Base-by-base conservation (phyloP, 2,113 vertebrate species). In the Pedionomus torquatus region DNA sequence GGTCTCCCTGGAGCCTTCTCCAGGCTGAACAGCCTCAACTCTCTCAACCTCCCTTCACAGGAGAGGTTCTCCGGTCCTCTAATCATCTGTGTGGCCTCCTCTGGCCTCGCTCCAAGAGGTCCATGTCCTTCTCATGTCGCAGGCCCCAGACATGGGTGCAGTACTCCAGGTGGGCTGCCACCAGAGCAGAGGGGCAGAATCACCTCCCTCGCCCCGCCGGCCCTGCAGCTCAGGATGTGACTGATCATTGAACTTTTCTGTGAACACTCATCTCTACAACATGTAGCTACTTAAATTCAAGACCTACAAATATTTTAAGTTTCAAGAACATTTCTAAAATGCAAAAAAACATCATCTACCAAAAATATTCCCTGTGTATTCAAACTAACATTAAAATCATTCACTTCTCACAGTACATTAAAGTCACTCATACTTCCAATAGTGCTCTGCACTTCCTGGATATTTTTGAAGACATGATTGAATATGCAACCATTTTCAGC, bases 321-420 rank as follows among this genome's bases (percentile, higher is more conserved):
- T 90, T 81, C 74, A 92, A 89, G 51, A 95, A 83, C 55, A 77
- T 25, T 63, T 83, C 64, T 91, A 85, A 49, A 83, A 95, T 91
- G 52, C 61, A 14, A 74, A 94, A 94, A 74, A 86, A 64, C 57
- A n/a, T 39, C 43, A 33, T 60, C 44, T 84, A 83, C 33, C 66
- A 55, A 89, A 93, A 89, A 94, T 78, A 86, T 43, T 77, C 61
- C 83, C 68, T 57, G 61, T 64, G 31, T 66, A 48, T 69, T 79
- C 75, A 76, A 83, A 83, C 35, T 31, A 51, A 78, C 69, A 61
- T 63, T 30, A 89, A 89, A 84, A 79, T 60, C 78, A 77, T 16
- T 85, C 31, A 54, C 33, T 46, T 84, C 78, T 89, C 71, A 51
- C 37, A 6, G n/a, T 49, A 55, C 72, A 18, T 78, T 48, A 71